Base-by-base conservation (phyloP, 2,888 invertebrate genomes). In the Dysmachus trigonus region DNA sequence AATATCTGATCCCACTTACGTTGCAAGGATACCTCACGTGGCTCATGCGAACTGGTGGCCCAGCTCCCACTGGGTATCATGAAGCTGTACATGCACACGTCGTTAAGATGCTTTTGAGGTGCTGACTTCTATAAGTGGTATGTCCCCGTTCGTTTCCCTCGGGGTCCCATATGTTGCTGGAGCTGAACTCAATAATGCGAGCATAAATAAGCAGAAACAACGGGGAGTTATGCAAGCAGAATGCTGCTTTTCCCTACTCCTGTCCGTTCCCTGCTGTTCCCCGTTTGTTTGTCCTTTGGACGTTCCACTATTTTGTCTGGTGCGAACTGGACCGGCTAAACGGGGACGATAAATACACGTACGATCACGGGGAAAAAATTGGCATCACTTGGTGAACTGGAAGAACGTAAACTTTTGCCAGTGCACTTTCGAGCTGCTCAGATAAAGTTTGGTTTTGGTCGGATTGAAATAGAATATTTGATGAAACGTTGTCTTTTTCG, bases 131-230 rank as follows among this genome's bases (percentile, higher is more conserved):
- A 82, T 62, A 82, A 82, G 81, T 82, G 81, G 62, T 62, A 33
- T 82, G 81, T 82, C 81, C 62, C 81, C 81, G 62, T 30, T 62
- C 35, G 53, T 33, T 47, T 62, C 62, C 81, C 81, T 41, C 35
- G 62, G 81, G 81, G 62, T 22, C 81, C 81, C 81, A 82, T 82
- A 62, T 82, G 81, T 82, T 62, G 81, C 81, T 62, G 22, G 81
- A 82, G 41, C 62, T 82, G 81, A 82, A 82, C 81, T 82, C 81
- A 82, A 82, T 82, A 82, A 82, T 82, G 81, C 35, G 81, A 82
- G 81, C 81, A 82, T 82, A 82, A 82, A 82, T 82, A 82, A 82
- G 81, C 53, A 82, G 81, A 62, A 82, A 82, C 81, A 82, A 82
- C 81, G 53, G 81, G 81, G 62, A 82, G 33, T 82, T 82, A 62